phyloP scores from a whole-genome alignment of 2,888 invertebrate species.

The Drosophila maculinotata region DNA sequence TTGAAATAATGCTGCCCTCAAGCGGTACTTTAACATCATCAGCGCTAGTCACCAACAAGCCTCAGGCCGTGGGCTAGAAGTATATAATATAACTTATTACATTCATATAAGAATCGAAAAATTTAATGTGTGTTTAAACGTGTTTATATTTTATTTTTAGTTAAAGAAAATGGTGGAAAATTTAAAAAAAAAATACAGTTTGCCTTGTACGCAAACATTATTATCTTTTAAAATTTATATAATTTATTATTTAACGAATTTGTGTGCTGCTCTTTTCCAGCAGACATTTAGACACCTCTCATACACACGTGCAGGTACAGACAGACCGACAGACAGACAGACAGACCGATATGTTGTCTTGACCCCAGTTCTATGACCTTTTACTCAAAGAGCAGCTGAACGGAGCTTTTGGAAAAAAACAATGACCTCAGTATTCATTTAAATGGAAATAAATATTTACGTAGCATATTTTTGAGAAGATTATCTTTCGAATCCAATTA shows the following conservation, averaged over 20 bases:
- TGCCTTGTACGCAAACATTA: too few relatives aligned
- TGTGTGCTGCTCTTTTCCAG: not conserved
- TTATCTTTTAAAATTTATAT: too few relatives aligned
- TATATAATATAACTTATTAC: too few relatives aligned
- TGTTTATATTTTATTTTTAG: too few relatives aligned
- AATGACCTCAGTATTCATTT: too few relatives aligned
- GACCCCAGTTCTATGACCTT: slow-evolving; percentile 32
- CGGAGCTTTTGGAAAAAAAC: not conserved
- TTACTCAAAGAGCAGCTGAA: not conserved
- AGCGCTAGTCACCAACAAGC: not conserved
- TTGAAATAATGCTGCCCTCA: slow-evolving; percentile 32
- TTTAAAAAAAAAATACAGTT: not conserved
- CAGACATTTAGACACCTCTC: not conserved
- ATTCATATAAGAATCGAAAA: too few relatives aligned
- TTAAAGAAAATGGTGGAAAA: too few relatives aligned
- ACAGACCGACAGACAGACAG: slow-evolving; percentile 6
- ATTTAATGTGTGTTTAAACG: too few relatives aligned
- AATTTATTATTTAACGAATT: too few relatives aligned
- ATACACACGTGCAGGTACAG: not conserved
- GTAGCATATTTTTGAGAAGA: too few relatives aligned
- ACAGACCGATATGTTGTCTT: slow-evolving; percentile 27
- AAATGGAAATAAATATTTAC: not conserved
- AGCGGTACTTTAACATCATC: slow-evolving; percentile 36
- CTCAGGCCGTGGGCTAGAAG: slow-evolving; percentile 13
- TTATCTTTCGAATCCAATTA: too few relatives aligned